A percentile compares a stretch with the other conserved stretches of the same genome.
Conservation (phyloP, 2,888 invertebrate genomes). For the Ophion obscuratus region DNA sequence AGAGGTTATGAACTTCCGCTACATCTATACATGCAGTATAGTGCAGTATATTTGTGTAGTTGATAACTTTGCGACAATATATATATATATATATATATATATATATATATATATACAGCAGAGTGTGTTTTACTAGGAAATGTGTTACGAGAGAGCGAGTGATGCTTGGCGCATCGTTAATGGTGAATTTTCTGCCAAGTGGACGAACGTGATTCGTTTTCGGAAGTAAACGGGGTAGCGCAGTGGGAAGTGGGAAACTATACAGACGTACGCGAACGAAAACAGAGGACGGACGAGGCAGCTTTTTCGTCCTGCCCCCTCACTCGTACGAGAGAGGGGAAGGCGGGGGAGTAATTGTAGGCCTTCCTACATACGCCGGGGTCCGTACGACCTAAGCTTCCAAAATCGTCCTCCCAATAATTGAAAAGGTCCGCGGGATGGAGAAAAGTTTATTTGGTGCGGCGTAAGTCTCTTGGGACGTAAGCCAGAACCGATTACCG, state of each 20-base stretch:
- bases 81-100: slow-evolving; percentile 10
- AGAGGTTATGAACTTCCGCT: background rate
- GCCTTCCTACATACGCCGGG: slow-evolving; percentile 24
- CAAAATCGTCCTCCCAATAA: slow-evolving; percentile 40
- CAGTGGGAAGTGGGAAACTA: background rate
- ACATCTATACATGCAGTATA: slow-evolving; percentile 1
- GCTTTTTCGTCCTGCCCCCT: background rate
- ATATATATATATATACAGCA: background rate
- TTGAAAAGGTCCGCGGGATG: slow-evolving; percentile 51
- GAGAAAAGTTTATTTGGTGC: slow-evolving; percentile 31
- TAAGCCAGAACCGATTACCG: slow-evolving; percentile 50
- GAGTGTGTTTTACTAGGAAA: slow-evolving; percentile 22
- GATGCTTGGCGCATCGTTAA: slow-evolving; percentile 60
- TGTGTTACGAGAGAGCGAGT: slow-evolving; percentile 41
- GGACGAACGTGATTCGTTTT: slow-evolving; percentile 65
- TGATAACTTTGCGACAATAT: slow-evolving; percentile 6
- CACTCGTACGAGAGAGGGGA: slow-evolving; percentile 15
- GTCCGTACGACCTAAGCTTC: slow-evolving; percentile 34
- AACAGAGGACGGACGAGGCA: slow-evolving; percentile 3
- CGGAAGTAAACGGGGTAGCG: slow-evolving; percentile 32
- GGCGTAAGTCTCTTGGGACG: slow-evolving; percentile 17
- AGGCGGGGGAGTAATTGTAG: slow-evolving; percentile 16
- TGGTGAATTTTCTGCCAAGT: slow-evolving; percentile 65
- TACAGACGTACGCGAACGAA: slow-evolving; percentile 1
- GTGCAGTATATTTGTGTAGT: slow-evolving; percentile 1